Evolutionary conservation across 2,888 invertebrate species (phyloP), one percentile per base, ranked within the genome.

Genomic region (Andrena fulva): DNA sequence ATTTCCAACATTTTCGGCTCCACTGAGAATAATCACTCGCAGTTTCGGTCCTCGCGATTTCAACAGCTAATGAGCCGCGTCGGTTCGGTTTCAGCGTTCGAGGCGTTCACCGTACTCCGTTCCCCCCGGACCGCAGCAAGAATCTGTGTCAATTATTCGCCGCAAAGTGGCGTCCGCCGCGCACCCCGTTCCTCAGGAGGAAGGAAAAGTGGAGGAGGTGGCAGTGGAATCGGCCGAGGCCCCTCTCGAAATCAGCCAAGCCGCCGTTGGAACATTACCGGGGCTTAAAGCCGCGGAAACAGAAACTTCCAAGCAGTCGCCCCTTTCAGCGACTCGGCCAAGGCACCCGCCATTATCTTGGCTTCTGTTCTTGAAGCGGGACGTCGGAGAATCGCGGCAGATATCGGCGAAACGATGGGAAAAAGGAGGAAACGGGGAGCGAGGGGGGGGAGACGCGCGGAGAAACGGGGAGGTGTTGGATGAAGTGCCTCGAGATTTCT

Each of bases 191-290:
- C 29, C 60, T 66, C 75, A 27, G 56, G 27, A 4, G 24, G 10
- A 27, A 10, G 56, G 24, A 56, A 56, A 56, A 24, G 63, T 12
- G 6, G 20, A 42, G 72, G 74, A 80, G 68, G 73, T 63, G 75
- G 64, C 60, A 67, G 72, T 76, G 69, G 68, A 80, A 74, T 67
- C 76, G 10, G 31, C 7, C 64, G 66, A 64, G 31, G 62, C 6
- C 31, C 24, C 60, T 70, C 73, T 77, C 60, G 78, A 76, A 85
- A 85, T 82, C 74, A 72, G 79, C 82, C 74, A 82, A 69, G 74
- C 74, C 71, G 66, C 35, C 62, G 69, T 71, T 67, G 69, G 68
- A 78, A 84, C 70, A 76, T 81, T 74, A 77, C 20, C 33, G 50
- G 67, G 64, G 56, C 75, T 78, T 72, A 68, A 59, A 83, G 69